Evolutionary conservation across 2,113 vertebrate genomes (phyloP), one percentile per base, ranked within the genome.

Genomic region (Xyliphius kryptos): DNA sequence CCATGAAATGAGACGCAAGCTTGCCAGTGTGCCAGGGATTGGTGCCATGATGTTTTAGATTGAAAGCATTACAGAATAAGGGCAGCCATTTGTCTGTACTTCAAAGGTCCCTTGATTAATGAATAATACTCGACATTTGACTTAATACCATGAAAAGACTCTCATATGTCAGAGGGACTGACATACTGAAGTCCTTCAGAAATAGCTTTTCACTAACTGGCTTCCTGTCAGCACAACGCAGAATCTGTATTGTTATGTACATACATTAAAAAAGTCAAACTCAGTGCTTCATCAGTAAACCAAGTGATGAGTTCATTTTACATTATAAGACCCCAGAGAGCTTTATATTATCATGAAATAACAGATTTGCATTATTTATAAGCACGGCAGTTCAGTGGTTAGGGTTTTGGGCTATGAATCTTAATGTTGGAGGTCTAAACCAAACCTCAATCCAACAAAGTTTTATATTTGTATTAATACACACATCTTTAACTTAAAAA

Each of bases 211-310:
- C 22, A 32, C 36, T 68, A 64, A 17, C 60, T 5, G 9, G 12
- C 40, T 41, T 40, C 11, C 37, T 88, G 86, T 82, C 81, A 87
- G 82, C 81, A 77, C 78, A 90, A 76, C 80, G 91, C 91, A 91
- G 90, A 89, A 90, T 90, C 90, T 89, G 88, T 85, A 82, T 81
- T 88, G 86, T 88, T 87, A 88, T 87, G 74, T 76, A 84, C 87
- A 85, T 84, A 26, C 89, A 90, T 91, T 89, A 87, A 91, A 92
- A 89, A 11, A 41, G 9, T 11, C 40, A 41, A 26, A 26, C 22
- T 26, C 22, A 26, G 22, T 26, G 3, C 22, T 26, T 26, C 22
- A 26, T 26, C 22, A 26, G 22, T 26, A 26, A 26, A 26, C 22
- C 22, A 3, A 26, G 22, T 26, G 22, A 26, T 26, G 22, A 26